Evolutionary conservation across 2,888 invertebrate species (phyloP), one percentile per base, ranked within the genome.

Genomic region (Oxycera nigricornis): DNA sequence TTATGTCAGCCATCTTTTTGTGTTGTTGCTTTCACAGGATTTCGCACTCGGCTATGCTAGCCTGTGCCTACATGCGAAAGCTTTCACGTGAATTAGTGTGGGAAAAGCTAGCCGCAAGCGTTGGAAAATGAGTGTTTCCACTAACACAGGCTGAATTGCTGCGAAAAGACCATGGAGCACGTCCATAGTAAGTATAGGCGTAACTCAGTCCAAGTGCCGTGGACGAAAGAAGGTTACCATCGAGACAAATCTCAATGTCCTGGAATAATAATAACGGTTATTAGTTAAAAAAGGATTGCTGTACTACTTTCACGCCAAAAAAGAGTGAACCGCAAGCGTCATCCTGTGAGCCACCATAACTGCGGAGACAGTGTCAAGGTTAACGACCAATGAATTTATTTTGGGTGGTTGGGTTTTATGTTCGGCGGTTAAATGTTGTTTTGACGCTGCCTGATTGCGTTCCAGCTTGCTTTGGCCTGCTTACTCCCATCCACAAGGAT

Each of bases 301-400:
- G 39, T 4, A 55, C 41, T 30, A 41, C 11, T 3, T 59, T 4
- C 50, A 26, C 46, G 28, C 46, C 14, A 26, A n/a, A 22, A 22
- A 7, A 39, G 41, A 74, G 74, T 74, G 73, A 76, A 76, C 68
- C 59, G 55, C 24, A 59, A 68, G 22, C 68, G 39, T 57, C 67
- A 31, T 59, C 24, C 41, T 30, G 20, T 55, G 22, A 20, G 41
- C 74, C 61, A 50, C 70, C 46, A 74, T 55, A 24, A 4, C 22
- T 22, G 55, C 22, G 9, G 55, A n/a, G 46, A 57, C 76, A 76
- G 78, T 84, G 85, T 85, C 85, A 85, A 85, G 85, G 85, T 85
- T 85, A 85, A 85, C 84, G 85, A 83, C 85, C 84, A 84, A 83
- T 83, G 83, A 83, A 83, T 84, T 83, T 82, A 83, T 83, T 82